A percentile compares a stretch with the other conserved stretches of the same genome.
These are phyloP conservation scores for Columba livia DNA, from an alignment of 2,113 vertebrate genomes.

Conservation along the genomic window DNA sequence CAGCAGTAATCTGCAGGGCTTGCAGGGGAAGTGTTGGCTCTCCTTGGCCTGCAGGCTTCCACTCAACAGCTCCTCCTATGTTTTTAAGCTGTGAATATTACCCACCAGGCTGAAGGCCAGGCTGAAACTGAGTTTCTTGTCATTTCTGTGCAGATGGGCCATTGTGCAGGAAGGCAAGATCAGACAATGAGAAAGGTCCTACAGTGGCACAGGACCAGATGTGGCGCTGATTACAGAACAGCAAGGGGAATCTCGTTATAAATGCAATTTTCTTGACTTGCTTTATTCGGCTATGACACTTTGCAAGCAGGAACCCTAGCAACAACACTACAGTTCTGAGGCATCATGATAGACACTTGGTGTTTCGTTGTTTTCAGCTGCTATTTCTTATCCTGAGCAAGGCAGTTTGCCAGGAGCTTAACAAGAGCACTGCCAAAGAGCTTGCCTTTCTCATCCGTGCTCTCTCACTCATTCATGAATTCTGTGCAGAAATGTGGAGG, in stretches of 20 bases:
- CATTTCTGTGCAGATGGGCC: neutral
- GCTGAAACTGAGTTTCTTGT: neutral
- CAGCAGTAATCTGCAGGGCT: neutral
- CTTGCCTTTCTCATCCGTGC: neutral
- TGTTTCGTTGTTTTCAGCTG: neutral
- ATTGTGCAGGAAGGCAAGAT: neutral
- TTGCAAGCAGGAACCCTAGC: neutral
- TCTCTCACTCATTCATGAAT: neutral
- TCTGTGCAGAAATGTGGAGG: neutral
- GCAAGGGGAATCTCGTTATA: neutral
- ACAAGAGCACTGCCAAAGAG: neutral
- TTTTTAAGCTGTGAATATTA: neutral
- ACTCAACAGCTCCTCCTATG: neutral
- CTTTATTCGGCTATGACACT: neutral
- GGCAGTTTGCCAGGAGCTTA: neutral
- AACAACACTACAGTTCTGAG: neutral
- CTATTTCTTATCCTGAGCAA: neutral
- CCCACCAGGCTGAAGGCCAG: neutral
- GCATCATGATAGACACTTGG: neutral
- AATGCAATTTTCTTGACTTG: conserved; percentile 28
- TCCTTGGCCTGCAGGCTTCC: neutral
- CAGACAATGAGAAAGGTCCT: neutral
- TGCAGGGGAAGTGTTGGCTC: neutral
- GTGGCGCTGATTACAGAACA: neutral
- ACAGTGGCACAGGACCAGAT: fast-evolving